Evolutionary conservation across 1,140 invertebrate genomes (phyloP), one percentile per base, ranked within the genome.

Genomic region (Drosophila triauraria): DNA sequence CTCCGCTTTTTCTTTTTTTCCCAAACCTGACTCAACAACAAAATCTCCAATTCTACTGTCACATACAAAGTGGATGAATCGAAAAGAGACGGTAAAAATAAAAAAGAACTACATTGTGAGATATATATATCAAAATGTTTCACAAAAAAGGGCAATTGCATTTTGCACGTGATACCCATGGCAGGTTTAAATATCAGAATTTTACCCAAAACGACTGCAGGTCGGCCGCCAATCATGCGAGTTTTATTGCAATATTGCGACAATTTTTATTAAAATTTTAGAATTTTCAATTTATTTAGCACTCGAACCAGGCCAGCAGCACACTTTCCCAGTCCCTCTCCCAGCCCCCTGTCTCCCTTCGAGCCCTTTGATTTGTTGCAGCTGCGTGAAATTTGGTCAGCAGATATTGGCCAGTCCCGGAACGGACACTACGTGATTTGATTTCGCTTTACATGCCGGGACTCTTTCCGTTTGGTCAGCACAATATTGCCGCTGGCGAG

Each of bases 211-310:
- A 7, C 51, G 35, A 57, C 15, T 32, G 42, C 32, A 23, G 51
- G 40, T 58, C 17, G 62, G 64, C 25, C 47, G 58, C 61, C 84
- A 71, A 85, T 83, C 84, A 83, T 83, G 68, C 68, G 67, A 88
- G 70, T 88, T 88, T 82, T 53, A 88, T 83, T 80, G 80, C 84
- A 82, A 88, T 84, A 88, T 84, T 87, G 83, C 83, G 83, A 87
- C 84, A 87, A 87, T 88, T 88, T 87, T 87, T 87, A 88, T 84
- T 88, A 88, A 87, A 87, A 87, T 80, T 78, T 87, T 87, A 75
- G 80, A 88, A 87, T 80, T 87, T 87, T 87, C 83, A 75, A 87
- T 87, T 87, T 87, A 87, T 88, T 88, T 87, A 78, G 72, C 84
- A 74, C 77, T 78, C 43, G 57, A 54, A 44, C 35, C 53, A 54